Conservation (phyloP, 2,888 invertebrate species). For the Pharmacophagus antenor region DNA sequence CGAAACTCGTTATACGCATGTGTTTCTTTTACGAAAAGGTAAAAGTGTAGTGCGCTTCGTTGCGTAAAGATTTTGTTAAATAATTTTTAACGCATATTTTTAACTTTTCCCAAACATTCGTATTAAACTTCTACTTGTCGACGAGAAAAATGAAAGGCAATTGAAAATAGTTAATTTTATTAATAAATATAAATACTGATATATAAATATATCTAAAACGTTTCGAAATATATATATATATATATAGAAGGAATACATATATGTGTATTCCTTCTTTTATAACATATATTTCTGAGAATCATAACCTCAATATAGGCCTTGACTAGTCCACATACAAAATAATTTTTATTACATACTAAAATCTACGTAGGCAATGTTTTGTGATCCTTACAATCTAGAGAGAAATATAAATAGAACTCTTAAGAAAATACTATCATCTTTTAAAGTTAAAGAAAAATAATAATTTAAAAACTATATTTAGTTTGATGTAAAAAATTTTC, state of each 20-base stretch:
- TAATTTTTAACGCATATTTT: too few species aligned
- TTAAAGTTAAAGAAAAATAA: constrained; percentile 25
- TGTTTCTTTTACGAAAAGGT: too few species aligned
- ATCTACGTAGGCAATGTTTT: constrained; percentile 14
- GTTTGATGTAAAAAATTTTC: too few species aligned
- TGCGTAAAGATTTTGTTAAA: too few species aligned
- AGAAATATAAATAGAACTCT: constrained; percentile 1
- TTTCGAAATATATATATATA: constrained; percentile 36
- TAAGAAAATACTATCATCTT: constrained; percentile 6
- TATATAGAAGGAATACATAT: constrained; percentile 32
- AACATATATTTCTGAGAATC: constrained; percentile 37
- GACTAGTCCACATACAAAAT: constrained; percentile 35
- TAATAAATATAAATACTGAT: constrained; percentile 48
- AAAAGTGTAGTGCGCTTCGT: too few species aligned
- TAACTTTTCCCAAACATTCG: too few species aligned
- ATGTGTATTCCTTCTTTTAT: constrained; percentile 34
- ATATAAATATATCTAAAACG: constrained; percentile 41
- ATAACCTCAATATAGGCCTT: constrained; percentile 35
- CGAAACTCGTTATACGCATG: too few species aligned
- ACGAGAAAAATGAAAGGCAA: neutral
- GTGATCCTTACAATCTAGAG: constrained; percentile 7
- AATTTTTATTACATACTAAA: constrained; percentile 24
- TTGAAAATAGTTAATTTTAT: constrained; percentile 32
- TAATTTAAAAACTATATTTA: constrained; percentile 23
- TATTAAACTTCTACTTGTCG: too few species aligned